Base-by-base conservation (phyloP, 2,113 vertebrate genomes). In the Pluvialis apricaria region DNA sequence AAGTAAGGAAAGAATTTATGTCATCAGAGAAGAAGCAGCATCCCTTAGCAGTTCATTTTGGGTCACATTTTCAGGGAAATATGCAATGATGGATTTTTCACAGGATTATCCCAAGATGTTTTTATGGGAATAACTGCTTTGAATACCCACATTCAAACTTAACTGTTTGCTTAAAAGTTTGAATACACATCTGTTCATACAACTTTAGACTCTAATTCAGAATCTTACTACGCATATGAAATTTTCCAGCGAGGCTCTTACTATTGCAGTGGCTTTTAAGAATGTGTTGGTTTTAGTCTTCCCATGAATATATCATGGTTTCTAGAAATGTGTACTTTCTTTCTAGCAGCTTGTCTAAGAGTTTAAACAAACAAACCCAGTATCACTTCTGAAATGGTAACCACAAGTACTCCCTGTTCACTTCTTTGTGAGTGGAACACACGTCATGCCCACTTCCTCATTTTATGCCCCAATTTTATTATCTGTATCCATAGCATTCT, bases 1-100 rank as follows among this genome's bases (percentile, higher is more conserved):
- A 89, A 93, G 78, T 57, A 68, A 96, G 85, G 78, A 96, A 96
- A 78, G 88, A 94, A 96, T 84, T 91, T 52, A 5, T 42, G 55
- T 52, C 78, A 81, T 66, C 42, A 82, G 38, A 78, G 28, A 88
- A 91, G 31, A 6, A 81, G 60, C 10, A 77, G 40, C 60, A 54
- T 68, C 25, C 57, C 38, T 54, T 52, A 86, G 36, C 44, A 93
- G 72, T 70, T 91, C 54, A n/a, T 66, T 88, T 36, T 42, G 26
- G 78, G 82, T 72, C 51, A 61, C 5, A 15, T 49, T 65, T 82
- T 83, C 32, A 65, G 47, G 47, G 51, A 96, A 93, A 75, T 44
- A 91, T 24, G 49, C 24, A 84, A 40, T 4, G 32, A 91, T 6
- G 5, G 15, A 71, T 40, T 93, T 93, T 85, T 75, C 24, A 85